Conservation (phyloP, 2,797 vertebrate species). For the Microhierax caerulescens region DNA sequence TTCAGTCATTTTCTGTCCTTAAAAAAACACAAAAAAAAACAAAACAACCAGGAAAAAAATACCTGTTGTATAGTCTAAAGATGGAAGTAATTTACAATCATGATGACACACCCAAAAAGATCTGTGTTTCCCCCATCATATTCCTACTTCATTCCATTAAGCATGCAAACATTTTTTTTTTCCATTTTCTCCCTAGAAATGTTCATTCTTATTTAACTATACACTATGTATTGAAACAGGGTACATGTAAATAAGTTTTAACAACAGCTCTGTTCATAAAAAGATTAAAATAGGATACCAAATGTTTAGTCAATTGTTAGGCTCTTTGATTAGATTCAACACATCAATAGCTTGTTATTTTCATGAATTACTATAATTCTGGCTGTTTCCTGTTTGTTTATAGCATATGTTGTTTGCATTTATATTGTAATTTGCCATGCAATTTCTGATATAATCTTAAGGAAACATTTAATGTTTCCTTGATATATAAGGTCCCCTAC, state of each 20-base stretch:
- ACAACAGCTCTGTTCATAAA: neutral
- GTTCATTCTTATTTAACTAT: neutral
- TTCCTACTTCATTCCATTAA: neutral
- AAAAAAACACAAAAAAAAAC: neutral
- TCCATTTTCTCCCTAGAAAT: neutral
- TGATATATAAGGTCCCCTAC: neutral
- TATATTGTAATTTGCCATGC: slow-evolving; percentile 42
- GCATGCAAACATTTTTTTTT: neutral
- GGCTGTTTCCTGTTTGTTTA: slow-evolving; percentile 12
- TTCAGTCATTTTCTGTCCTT: neutral
- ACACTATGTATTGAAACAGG: neutral
- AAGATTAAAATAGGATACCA: neutral
- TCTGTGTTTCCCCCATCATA: neutral
- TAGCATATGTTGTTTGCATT: slow-evolving; percentile 15
- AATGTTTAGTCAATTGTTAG: slow-evolving; percentile 39
- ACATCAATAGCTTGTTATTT: slow-evolving; percentile 46
- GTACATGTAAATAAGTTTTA: slow-evolving; percentile 5
- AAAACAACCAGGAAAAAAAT: neutral
- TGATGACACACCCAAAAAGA: neutral
- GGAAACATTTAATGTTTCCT: neutral
- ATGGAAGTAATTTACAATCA: neutral
- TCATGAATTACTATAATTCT: slow-evolving; percentile 40
- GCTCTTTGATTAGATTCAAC: slow-evolving; percentile 18
- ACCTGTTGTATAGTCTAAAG: neutral
- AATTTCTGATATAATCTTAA: neutral